A percentile compares a stretch with the other conserved stretches of the same genome.
These are phyloP conservation scores for Neopelma chrysocephalum DNA, from an alignment of 2,797 vertebrate species.

Conservation along the genomic window DNA sequence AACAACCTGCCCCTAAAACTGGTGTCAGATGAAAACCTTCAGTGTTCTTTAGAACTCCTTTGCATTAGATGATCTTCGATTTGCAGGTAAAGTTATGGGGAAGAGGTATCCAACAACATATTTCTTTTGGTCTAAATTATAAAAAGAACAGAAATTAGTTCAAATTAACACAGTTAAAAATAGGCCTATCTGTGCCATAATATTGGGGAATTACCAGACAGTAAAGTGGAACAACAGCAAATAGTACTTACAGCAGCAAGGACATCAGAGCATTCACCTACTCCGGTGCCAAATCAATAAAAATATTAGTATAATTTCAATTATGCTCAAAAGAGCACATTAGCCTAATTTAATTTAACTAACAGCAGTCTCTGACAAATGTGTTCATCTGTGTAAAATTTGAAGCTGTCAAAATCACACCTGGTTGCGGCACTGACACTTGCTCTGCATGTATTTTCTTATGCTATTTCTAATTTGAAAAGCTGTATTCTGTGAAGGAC, in stretches of 20 bases:
- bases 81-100: not conserved
- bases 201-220: not conserved
- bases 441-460: not conserved
- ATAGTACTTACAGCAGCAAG: not conserved
- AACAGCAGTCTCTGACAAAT: not conserved
- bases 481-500: not conserved
- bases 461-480: fast-evolving
- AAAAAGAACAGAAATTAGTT: not conserved
- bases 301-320: not conserved
- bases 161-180: not conserved
- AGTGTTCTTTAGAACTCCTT: not conserved
- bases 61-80: not conserved
- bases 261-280: not conserved
- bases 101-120: not conserved
- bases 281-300: not conserved
- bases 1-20: not conserved
- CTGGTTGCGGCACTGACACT: not conserved
- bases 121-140: not conserved
- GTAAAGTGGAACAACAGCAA: not conserved
- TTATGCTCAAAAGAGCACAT: not conserved
- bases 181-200: not conserved
- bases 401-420: not conserved
- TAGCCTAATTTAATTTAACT: not conserved
- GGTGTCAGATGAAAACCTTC: not conserved
- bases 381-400: not conserved